Evolutionary conservation across 2,113 vertebrate genomes (phyloP).

Genomic region (Rhipidura dahli): DNA sequence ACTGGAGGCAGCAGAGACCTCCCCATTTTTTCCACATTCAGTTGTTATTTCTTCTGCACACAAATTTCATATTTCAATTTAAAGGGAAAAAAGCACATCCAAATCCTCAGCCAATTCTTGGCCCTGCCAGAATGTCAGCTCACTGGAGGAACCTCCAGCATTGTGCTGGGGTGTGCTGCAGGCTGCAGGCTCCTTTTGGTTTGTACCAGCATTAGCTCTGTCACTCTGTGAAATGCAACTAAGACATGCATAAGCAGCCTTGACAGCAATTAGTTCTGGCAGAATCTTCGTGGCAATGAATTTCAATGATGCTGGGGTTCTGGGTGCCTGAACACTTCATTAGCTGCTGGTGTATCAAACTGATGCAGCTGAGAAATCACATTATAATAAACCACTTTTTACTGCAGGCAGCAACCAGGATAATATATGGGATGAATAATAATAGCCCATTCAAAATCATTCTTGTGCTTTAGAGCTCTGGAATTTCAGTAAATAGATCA

Average conservation of each 20-base stretch:
- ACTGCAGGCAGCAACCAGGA: slow-evolving; percentile 19
- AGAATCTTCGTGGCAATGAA: slow-evolving; percentile 32
- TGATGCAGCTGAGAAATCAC: slow-evolving; percentile 45
- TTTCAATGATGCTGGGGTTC: slow-evolving; percentile 36
- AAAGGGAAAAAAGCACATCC: neutral
- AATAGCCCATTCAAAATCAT: neutral
- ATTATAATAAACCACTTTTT: slow-evolving; percentile 39
- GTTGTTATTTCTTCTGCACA: neutral
- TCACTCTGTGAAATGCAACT: neutral
- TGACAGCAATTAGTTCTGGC: slow-evolving; percentile 58
- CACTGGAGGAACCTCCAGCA: neutral
- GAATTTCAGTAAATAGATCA: slow-evolving; percentile 20
- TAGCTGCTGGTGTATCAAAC: slow-evolving; percentile 11
- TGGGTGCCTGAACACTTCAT: slow-evolving; percentile 41
- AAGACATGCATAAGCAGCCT: slow-evolving; percentile 33
- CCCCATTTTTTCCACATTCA: neutral
- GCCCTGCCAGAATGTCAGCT: neutral
- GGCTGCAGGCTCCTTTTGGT: neutral
- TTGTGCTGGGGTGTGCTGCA: neutral
- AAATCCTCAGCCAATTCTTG: neutral
- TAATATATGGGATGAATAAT: slow-evolving; percentile 49
- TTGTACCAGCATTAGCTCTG: neutral
- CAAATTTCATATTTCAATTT: neutral
- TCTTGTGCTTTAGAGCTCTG: neutral
- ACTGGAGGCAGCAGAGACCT: neutral